Evolutionary conservation across 2,888 invertebrate species (phyloP).

Genomic region (Tribolium freemani): DNA sequence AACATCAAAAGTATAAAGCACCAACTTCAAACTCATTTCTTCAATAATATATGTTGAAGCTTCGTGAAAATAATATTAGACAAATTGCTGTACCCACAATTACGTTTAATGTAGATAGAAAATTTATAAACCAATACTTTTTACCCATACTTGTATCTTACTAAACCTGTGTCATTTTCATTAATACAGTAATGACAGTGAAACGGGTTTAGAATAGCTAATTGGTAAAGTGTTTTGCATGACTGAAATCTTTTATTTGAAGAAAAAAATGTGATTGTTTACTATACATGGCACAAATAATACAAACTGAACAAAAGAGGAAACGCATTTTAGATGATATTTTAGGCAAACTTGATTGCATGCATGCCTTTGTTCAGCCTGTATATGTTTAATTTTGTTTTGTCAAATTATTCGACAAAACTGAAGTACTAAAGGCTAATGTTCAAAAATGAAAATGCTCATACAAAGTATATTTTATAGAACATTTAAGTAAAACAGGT

Average conservation of each 20-base stretch:
- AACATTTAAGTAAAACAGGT: constrained; percentile 49
- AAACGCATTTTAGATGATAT: no score
- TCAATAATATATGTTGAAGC: background rate
- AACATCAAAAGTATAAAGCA: background rate
- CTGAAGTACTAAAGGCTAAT: constrained; percentile 34
- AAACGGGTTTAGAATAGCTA: no score
- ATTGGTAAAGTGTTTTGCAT: no score
- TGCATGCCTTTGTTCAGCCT: no score
- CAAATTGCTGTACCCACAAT: background rate
- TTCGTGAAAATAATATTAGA: background rate
- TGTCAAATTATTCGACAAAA: constrained; percentile 29
- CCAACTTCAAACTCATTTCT: background rate
- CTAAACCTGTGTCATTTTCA: no score
- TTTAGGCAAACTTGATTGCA: no score
- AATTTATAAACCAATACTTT: background rate
- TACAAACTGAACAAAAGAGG: no score
- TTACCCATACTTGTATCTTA: background rate
- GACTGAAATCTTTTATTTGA: no score
- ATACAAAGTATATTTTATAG: constrained; percentile 57
- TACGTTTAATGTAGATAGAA: background rate
- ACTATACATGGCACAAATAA: no score
- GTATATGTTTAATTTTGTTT: background rate
- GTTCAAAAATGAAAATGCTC: constrained; percentile 55
- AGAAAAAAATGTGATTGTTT: no score
- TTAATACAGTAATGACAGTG: no score